Evolutionary conservation across 2,113 vertebrate species (phyloP), one percentile per base, ranked within the genome.

Genomic region (Aptenodytes forsteri): DNA sequence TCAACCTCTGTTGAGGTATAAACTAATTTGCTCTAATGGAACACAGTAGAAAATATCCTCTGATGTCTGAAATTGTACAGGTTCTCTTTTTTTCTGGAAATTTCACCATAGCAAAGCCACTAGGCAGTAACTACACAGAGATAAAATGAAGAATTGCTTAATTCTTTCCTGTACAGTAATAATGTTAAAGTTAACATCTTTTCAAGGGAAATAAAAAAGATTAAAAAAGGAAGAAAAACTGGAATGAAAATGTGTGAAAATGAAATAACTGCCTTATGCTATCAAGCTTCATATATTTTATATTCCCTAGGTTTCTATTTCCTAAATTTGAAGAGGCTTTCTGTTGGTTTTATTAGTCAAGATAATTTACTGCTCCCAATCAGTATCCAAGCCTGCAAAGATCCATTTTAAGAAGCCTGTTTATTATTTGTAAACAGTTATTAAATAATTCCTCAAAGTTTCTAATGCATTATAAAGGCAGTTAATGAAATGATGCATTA

Each of bases 381-480:
- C 59, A 84, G 6, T 54, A 89, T 29, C 25, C 38, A 82, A 69
- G n/a, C 32, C 55, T 76, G 16, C 13, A 50, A 75, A 95, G 21
- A 82, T 71, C 9, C 18, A 46, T 71, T 80, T 90, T 91, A 93
- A 61, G 12, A 94, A 61, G 27, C 9, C 15, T 88, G 79, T 81
- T 96, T 95, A 87, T 86, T 94, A 92, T 90, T 96, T 96, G 50
- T 90, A 97, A 97, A 62, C 21, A 93, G 16, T 91, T 96, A 94
- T 89, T 89, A 97, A 97, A 94, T 90, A 95, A 87, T 90, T 92
- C 50, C 56, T 95, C 59, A 46, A 96, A 78, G 26, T 80, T 95
- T 94, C 38, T 65, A 95, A 95, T 36, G 34, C 12, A 83, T 92
- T 91, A 87, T 83, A 95, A 86, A 93, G 42, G 18, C 38, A 95